Percentiles rank a stretch among this genome's conserved stretches.
These are phyloP conservation scores for Aleiodes sp. DNA, from an alignment of 1,140 invertebrate species.

Conservation along the genomic window DNA sequence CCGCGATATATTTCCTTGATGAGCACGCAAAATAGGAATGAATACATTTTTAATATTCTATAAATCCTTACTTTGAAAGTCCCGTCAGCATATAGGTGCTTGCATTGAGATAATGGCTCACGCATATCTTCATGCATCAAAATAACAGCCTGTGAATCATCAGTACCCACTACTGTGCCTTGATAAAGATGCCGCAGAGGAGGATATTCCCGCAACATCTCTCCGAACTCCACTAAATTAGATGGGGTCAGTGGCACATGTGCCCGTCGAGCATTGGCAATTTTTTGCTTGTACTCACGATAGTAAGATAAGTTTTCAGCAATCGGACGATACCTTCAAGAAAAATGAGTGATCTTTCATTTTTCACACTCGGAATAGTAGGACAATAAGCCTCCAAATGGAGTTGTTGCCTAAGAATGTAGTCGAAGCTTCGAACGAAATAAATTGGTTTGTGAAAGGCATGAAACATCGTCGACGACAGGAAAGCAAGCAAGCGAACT, in stretches of 20 bases:
- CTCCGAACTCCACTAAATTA: not conserved
- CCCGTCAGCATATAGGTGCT: conserved; percentile 6
- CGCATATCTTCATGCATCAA: conserved; percentile 10
- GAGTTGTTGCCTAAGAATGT: too few species aligned
- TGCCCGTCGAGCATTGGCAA: not conserved
- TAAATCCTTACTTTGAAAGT: conserved; percentile 16
- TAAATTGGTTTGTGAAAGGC: too few species aligned
- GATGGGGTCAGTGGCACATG: not conserved
- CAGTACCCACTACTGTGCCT: not conserved
- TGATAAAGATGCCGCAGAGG: conserved; percentile 1
- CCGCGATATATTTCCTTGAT: too few species aligned
- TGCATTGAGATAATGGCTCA: conserved; percentile 11
- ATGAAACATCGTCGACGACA: too few species aligned
- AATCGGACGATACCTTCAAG: conserved; percentile 19
- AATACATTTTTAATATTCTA: not conserved
- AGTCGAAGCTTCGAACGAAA: too few species aligned
- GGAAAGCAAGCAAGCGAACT: too few species aligned
- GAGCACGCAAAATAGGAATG: not conserved
- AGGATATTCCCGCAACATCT: conserved; percentile 4
- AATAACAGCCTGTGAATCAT: conserved; percentile 2
- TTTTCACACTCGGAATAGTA: too few species aligned
- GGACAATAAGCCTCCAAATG: too few species aligned
- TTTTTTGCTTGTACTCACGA: conserved; percentile 1
- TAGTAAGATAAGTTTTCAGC: not conserved
- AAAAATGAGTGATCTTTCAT: not conserved